Evolutionary conservation across 1,140 invertebrate species (phyloP), one percentile per base, ranked within the genome.

Genomic region (Euura lappo): DNA sequence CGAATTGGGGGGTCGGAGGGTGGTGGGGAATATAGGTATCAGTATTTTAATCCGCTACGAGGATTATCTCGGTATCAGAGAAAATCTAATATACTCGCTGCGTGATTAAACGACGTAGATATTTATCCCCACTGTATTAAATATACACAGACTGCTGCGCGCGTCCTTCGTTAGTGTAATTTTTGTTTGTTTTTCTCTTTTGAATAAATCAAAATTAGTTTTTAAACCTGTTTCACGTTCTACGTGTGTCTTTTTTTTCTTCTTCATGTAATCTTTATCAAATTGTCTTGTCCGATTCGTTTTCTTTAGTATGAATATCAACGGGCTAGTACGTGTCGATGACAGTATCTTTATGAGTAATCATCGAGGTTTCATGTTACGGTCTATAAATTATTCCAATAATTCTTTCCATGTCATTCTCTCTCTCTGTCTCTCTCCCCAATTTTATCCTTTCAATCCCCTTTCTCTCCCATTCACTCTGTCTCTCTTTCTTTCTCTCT

Each of bases 161-260:
- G 78, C 78, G 78, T 78, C 79, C 28, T 70, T 74, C 76, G 76
- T 75, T 77, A 73, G 76, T 80, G 70, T 74, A 75, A 64, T 69
- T 64, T 65, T 78, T 75, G 71, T 70, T 75, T 72, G 74, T 65
- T 72, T 70, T 76, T 28, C 28, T 28, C 28, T 28, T 28, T 28
- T 28, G 28, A 28, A 28, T 28, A 28, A 28, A 28, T 28, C 42
- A 11, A 28, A 28, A 60, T 67, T 74, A 28, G 67, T 6, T 70
- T 65, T 6, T 71, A 71, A 13, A 47, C 67, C 64, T 72, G 64
- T 70, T 66, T 28, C 28, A 28, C 28, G 28, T 28, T 28, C 28
- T 28, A 28, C 28, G 28, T 28, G 28, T 28, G 28, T 28, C 28
- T 28, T 45, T 72, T 42, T 68, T 46, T 72, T 65, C 10, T 45